Evolutionary conservation across 2,113 vertebrate species (phyloP).

Genomic region (Leucosticte australis): DNA sequence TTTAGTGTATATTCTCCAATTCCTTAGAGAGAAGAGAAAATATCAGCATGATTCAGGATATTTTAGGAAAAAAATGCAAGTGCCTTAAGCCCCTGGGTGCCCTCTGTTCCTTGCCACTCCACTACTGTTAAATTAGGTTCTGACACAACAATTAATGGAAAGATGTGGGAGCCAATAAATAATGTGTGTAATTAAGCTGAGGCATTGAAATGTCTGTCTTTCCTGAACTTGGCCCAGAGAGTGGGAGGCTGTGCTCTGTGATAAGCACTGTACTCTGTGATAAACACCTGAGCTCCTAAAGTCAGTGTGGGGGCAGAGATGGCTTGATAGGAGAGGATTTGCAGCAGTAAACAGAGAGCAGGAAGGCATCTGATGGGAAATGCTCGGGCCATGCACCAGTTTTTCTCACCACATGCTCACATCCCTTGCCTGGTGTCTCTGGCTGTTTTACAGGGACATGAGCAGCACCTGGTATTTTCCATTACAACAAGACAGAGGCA

Average conservation of each 20-base stretch:
- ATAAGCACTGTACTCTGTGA: neutral
- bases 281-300: neutral
- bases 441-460: neutral
- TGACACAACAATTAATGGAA: constrained; percentile 36
- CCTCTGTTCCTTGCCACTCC: constrained; percentile 6
- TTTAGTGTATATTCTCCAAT: neutral
- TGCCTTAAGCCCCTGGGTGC: neutral
- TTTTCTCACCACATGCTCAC: neutral
- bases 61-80: neutral
- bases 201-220: neutral
- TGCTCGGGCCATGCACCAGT: neutral
- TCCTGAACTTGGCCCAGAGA: neutral
- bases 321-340: neutral
- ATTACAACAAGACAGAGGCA: neutral
- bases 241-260: neutral
- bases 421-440: neutral
- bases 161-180: constrained; percentile 44
- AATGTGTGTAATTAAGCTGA: neutral
- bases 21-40: neutral
- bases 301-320: neutral
- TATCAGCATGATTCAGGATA: neutral
- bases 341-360: neutral
- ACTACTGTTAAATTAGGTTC: constrained; percentile 8
- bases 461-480: neutral
- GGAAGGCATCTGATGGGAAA: neutral